Percentiles rank a stretch among this genome's conserved stretches.
Conservation (phyloP, 2,113 vertebrate species). For the Nipponia nippon region DNA sequence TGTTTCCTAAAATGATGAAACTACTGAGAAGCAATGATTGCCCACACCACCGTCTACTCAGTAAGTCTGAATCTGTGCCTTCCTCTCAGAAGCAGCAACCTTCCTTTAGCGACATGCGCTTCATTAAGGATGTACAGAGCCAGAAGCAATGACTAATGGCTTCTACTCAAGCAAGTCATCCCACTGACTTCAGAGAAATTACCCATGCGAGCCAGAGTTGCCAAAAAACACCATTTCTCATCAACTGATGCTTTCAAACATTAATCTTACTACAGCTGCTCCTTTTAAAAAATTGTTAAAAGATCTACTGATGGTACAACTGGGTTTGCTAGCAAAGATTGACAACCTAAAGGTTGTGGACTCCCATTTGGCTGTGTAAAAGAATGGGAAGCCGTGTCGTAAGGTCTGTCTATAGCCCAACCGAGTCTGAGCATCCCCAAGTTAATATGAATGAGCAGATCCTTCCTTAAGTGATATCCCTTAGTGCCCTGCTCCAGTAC, state of each 20-base stretch:
- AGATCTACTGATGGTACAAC: background rate
- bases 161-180: slow-evolving; percentile 1
- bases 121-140: background rate
- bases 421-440: background rate
- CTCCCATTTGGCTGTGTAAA: background rate
- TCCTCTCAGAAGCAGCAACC: background rate
- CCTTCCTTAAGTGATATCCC: background rate
- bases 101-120: background rate
- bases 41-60: background rate
- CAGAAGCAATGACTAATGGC: background rate
- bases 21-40: background rate
- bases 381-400: rapidly evolving
- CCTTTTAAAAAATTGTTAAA: background rate
- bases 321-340: background rate
- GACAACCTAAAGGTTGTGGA: background rate
- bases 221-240: slow-evolving; percentile 35
- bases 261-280: slow-evolving; percentile 5
- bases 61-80: background rate
- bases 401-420: background rate
- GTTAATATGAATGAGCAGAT: background rate
- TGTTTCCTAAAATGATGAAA: background rate
- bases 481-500: background rate
- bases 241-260: slow-evolving; percentile 12
- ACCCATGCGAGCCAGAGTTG: background rate
- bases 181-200: background rate